These are phyloP conservation scores for Spialia ferax DNA, from an alignment of 2,888 invertebrate species.

Conservation along the genomic window DNA sequence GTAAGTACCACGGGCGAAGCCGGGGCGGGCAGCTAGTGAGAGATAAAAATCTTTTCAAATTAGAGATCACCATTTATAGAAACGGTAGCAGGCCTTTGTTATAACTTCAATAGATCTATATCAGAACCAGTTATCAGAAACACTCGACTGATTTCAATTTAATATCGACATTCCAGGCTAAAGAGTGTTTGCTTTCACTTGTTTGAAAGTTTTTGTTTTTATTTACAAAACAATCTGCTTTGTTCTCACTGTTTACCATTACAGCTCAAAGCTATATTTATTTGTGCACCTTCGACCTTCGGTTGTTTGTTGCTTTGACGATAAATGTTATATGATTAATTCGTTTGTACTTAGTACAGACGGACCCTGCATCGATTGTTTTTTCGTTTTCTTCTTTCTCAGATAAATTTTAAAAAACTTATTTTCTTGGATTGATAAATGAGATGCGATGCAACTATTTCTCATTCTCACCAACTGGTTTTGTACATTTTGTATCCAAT, in stretches of 20 bases:
- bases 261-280: background rate
- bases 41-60: background rate
- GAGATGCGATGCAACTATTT: background rate
- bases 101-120: conserved; percentile 6
- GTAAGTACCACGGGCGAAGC: too few relatives aligned
- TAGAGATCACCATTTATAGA: background rate
- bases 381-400: too few relatives aligned
- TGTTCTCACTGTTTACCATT: conserved; percentile 23
- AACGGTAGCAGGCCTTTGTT: conserved; percentile 6
- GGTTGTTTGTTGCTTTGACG: background rate
- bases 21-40: too few relatives aligned
- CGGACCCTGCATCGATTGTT: too few relatives aligned
- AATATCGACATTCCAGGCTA: conserved; percentile 5
- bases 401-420: background rate
- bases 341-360: too few relatives aligned
- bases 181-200: conserved; percentile 32
- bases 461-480: background rate
- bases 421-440: background rate
- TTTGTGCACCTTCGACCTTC: background rate
- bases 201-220: conserved; percentile 28
- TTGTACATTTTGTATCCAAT: background rate
- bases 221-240: conserved; percentile 19
- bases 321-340: too few relatives aligned
- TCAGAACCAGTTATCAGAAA: conserved; percentile 18
- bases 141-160: conserved; percentile 31